Evolutionary conservation across 2,797 vertebrate species (phyloP).

Genomic region (Sternotherus odoratus): DNA sequence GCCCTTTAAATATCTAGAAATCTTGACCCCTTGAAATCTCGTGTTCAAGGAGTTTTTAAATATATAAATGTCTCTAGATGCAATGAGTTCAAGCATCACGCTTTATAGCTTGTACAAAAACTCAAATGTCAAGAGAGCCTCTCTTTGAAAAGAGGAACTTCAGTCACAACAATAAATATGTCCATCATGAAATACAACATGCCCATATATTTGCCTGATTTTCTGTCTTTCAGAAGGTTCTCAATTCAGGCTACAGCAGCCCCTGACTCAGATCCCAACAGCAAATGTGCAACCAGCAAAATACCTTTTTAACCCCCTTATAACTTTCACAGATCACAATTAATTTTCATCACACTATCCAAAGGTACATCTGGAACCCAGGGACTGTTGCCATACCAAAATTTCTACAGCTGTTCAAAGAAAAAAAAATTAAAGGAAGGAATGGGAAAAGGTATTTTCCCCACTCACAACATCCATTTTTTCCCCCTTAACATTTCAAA

Average conservation of each 20-base stretch:
- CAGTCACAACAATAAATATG: not conserved
- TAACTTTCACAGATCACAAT: not conserved
- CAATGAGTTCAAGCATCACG: not conserved
- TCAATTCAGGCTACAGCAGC: accelerated
- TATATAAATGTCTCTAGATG: no score
- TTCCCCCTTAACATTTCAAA: not conserved
- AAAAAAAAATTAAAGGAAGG: not conserved
- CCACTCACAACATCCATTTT: not conserved
- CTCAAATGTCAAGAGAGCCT: not conserved
- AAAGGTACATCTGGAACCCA: not conserved
- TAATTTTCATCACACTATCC: not conserved
- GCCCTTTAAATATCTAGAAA: not conserved
- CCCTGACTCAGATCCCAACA: not conserved
- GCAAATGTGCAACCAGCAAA: not conserved
- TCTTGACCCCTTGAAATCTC: not conserved
- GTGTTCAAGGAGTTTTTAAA: not conserved
- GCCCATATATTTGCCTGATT: not conserved
- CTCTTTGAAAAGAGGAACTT: not conserved
- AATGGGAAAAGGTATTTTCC: not conserved
- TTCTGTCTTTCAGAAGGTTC: not conserved
- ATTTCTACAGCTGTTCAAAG: not conserved
- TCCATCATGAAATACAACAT: not conserved
- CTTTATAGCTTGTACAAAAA: not conserved
- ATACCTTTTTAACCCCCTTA: not conserved
- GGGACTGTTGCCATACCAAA: not conserved